Evolutionary conservation across 1,140 invertebrate genomes (phyloP).

Genomic region (Doryteuthis pealeii): DNA sequence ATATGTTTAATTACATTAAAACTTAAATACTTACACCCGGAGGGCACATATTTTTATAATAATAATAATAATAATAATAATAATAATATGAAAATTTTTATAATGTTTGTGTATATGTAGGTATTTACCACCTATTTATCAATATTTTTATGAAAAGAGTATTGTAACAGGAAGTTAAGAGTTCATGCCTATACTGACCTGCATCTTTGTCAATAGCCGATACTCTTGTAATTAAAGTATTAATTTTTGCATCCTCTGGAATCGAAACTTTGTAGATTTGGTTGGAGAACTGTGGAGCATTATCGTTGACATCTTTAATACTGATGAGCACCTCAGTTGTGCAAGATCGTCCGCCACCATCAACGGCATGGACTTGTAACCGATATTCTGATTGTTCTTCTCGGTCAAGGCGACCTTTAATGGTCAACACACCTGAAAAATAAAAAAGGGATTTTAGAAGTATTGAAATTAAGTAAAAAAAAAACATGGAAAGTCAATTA

Average conservation of each 20-base stretch:
- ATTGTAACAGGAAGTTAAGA: no score
- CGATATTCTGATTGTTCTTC: conserved; percentile 46
- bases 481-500: neutral
- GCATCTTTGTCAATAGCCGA: conserved; percentile 60
- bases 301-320: conserved; percentile 72
- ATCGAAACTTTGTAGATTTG: conserved; percentile 38
- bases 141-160: no score
- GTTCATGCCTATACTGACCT: conserved; percentile 33
- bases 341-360: conserved; percentile 64
- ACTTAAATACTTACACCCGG: no score
- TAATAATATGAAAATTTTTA: no score
- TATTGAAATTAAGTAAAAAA: neutral
- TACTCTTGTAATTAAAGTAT: conserved; percentile 63
- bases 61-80: no score
- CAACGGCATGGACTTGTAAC: conserved; percentile 47
- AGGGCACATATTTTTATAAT: no score
- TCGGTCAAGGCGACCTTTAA: conserved; percentile 47
- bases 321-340: conserved; percentile 63
- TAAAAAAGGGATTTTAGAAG: neutral
- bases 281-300: conserved; percentile 57
- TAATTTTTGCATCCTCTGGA: conserved; percentile 43
- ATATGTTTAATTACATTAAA: no score
- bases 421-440: conserved; percentile 57
- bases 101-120: no score
- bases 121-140: no score